phyloP scores from a whole-genome alignment of 1,140 invertebrate genomes.

The Drosophila baimaii region DNA sequence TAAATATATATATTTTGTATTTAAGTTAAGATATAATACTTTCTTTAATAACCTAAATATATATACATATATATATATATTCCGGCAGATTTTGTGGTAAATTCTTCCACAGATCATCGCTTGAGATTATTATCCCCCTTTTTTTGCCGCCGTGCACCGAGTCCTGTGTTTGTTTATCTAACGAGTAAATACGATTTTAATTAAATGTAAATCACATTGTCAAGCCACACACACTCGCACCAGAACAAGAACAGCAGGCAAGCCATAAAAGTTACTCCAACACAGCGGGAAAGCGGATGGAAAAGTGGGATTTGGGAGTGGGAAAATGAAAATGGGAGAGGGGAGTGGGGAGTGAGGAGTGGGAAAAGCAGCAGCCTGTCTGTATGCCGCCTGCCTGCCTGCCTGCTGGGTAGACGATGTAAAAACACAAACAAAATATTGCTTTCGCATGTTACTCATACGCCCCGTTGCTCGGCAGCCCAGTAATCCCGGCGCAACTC shows the following conservation, averaged over 20 bases:
- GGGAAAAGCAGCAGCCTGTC: conserved; percentile 24
- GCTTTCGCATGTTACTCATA: conserved; percentile 66
- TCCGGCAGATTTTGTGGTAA: no score
- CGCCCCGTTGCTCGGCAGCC: conserved; percentile 22
- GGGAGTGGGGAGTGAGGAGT: neutral
- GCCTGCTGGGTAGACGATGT: conserved; percentile 35
- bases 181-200: conserved; percentile 82
- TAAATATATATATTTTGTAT: neutral
- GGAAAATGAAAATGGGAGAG: neutral
- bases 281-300: conserved; percentile 9
- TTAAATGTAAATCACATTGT: conserved; percentile 83
- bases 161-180: conserved; percentile 73
- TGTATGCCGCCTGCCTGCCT: conserved; percentile 42
- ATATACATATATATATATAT: neutral
- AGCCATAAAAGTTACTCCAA: conserved; percentile 58
- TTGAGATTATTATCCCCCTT: neutral
- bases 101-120: neutral
- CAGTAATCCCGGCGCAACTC: neutral
- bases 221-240: conserved; percentile 54
- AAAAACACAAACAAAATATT: conserved; percentile 54
- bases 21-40: neutral
- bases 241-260: conserved; percentile 6
- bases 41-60: no score
- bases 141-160: conserved; percentile 14
- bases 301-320: conserved; percentile 10